Conservation (phyloP, 1,140 invertebrate species). For the Gonioctena quinquepunctata region DNA sequence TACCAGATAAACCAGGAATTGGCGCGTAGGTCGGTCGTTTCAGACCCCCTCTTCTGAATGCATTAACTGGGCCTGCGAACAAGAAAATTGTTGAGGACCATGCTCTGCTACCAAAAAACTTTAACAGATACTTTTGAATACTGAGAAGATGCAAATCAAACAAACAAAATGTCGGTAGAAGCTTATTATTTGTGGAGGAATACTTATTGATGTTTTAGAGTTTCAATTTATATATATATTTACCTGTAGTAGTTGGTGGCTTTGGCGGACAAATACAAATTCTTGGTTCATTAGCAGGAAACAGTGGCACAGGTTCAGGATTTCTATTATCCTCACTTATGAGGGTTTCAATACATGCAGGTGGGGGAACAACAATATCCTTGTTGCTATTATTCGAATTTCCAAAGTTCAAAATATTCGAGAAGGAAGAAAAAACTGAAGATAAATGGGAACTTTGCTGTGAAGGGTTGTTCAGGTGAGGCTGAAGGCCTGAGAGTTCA, state of each 20-base stretch:
- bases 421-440: constrained; percentile 12
- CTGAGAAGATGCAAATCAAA: too few species aligned
- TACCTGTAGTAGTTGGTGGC: neutral
- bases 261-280: neutral
- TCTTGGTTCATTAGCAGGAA: neutral
- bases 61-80: constrained; percentile 34
- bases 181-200: too few species aligned
- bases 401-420: constrained; percentile 11
- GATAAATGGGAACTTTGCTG: neutral
- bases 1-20: constrained; percentile 48
- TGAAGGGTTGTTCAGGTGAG: neutral
- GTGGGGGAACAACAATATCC: neutral
- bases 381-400: constrained; percentile 6
- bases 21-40: constrained; percentile 54
- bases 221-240: too few species aligned
- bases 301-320: neutral
- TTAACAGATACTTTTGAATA: too few species aligned
- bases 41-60: constrained; percentile 43
- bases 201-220: too few species aligned
- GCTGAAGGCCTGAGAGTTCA: neutral
- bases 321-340: neutral
- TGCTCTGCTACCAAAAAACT: too few species aligned
- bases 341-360: neutral
- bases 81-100: neutral
- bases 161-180: too few species aligned